Evolutionary conservation across 2,888 invertebrate genomes (phyloP), one percentile per base, ranked within the genome.

Genomic region (Lasioglossum zephyrum): DNA sequence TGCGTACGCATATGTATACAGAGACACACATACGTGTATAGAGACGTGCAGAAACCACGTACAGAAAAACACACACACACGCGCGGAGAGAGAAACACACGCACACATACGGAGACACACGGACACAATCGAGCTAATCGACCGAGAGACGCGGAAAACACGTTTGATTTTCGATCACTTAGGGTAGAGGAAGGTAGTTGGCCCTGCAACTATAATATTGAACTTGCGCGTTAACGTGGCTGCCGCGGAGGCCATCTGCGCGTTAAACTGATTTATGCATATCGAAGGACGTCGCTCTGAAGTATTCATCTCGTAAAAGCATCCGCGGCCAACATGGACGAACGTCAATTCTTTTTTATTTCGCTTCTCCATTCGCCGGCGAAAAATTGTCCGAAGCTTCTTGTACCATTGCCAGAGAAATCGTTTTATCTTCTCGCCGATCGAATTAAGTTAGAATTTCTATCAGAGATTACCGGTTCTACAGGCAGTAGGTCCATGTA

Each of bases 151-250:
- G 76, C 31, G 66, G 66, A 79, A 75, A 75, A 63, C 47, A 63
- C 70, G 77, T 79, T 77, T 72, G 73, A 73, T 63, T 79, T 49
- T 73, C 79, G 63, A 80, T 79, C 79, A 77, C 60, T 85, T 47
- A 53, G 41, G 47, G 16, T 26, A 53, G 49, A 70, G 31, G 31
- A 66, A 72, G 60, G 47, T 79, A 53, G 31, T 75, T 75, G 75
- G 49, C 70, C 81, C 75, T 60, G 69, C 60, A 16, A 70, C 36
- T 75, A 39, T 57, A 72, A 81, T 75, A 82, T 82, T n/a, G 75
- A 75, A 77, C 41, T 77, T 74, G 69, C 76, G 53, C 76, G 73
- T 66, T 73, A 81, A 70, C 81, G 60, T 16, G 77, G 53, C 69
- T 69, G 77, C 77, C 73, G 69, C 36, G 75, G 63, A 82, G 63